These are phyloP conservation scores for Urophycis tenuis DNA, from an alignment of 2,797 vertebrate genomes.

Conservation along the genomic window DNA sequence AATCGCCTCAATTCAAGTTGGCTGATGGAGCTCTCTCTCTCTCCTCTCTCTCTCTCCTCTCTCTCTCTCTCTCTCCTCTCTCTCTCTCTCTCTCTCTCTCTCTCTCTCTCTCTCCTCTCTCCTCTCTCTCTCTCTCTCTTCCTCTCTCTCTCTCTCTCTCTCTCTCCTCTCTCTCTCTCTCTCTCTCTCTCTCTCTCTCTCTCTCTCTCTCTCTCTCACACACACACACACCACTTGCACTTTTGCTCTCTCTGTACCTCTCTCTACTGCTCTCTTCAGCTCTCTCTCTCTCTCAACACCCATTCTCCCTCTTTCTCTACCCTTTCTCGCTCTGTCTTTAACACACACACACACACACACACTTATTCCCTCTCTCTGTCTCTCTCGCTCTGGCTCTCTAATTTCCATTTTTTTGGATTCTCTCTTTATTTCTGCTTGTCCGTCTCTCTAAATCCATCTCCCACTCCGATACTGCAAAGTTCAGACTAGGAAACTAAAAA, in stretches of 20 bases:
- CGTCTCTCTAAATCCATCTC: constrained; percentile 16
- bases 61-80: neutral
- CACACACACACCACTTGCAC: neutral
- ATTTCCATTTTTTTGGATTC: neutral
- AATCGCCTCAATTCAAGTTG: constrained; percentile 56
- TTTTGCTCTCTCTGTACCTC: neutral
- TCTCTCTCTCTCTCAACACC: neutral
- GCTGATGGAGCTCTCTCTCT: constrained; percentile 29
- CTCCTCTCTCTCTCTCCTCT: too few relatives aligned
- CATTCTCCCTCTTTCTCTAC: neutral
- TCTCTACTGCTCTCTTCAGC: neutral
- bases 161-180: neutral
- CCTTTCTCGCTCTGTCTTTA: neutral
- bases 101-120: neutral
- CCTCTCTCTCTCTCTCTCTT: neutral
- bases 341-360: neutral
- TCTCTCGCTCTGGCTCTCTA: neutral
- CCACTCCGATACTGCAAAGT: constrained; percentile 25
- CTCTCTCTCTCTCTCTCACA: neutral
- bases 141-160: neutral
- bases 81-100: neutral
- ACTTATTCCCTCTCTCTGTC: neutral
- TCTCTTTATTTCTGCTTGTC: neutral
- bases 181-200: neutral
- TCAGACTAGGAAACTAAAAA: constrained; percentile 22